A percentile compares a stretch with the other conserved stretches of the same genome.
phyloP scores from a whole-genome alignment of 2,113 vertebrate genomes.

The Geothlypis trichas region DNA sequence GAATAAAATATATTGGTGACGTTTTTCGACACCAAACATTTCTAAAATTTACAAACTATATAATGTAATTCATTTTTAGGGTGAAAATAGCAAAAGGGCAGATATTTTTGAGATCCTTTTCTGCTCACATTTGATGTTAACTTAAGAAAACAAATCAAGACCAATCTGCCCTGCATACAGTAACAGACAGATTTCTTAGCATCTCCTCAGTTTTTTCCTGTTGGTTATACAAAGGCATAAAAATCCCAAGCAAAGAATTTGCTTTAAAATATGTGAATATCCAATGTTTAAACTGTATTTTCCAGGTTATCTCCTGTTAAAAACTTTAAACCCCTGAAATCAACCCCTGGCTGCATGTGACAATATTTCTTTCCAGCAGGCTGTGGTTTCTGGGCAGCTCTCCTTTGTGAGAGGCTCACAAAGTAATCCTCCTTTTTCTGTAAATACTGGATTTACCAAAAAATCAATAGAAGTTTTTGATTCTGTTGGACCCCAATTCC shows the following conservation, averaged over 20 bases:
- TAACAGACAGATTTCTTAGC: not conserved
- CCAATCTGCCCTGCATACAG: not conserved
- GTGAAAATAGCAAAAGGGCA: not conserved
- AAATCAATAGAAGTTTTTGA: constrained; percentile 10
- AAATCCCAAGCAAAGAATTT: not conserved
- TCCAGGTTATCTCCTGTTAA: not conserved
- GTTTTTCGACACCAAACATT: not conserved
- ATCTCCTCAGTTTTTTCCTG: not conserved
- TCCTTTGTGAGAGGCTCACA: not conserved
- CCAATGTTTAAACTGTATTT: not conserved
- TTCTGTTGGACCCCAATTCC: not conserved
- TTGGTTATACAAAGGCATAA: not conserved
- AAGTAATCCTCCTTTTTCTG: constrained; percentile 18
- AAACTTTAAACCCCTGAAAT: not conserved
- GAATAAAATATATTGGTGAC: not conserved
- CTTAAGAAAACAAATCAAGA: not conserved
- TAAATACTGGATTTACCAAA: not conserved
- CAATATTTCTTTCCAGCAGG: not conserved
- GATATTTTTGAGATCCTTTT: not conserved
- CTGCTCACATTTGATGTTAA: not conserved
- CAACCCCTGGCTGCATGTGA: not conserved
- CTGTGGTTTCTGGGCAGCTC: not conserved
- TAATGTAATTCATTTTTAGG: not conserved
- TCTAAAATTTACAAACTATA: not conserved
- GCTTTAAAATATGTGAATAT: not conserved